phyloP scores from a whole-genome alignment of 2,113 vertebrate species.

The Bubo scandiacus region DNA sequence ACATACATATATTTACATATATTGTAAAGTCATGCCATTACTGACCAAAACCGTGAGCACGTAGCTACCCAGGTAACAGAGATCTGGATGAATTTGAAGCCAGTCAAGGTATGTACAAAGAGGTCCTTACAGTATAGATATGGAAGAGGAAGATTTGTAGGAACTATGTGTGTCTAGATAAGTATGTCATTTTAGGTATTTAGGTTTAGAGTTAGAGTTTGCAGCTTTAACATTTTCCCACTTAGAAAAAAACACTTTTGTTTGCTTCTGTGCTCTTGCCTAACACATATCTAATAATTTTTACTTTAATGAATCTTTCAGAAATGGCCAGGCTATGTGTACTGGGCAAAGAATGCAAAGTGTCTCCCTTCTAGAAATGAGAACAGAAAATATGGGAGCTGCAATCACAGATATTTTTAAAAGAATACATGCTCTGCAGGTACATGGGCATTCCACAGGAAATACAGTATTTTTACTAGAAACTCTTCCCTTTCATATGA shows the following conservation, averaged over 20 bases:
- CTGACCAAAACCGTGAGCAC: not conserved
- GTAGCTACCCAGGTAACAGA: not conserved
- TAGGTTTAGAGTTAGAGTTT: not conserved
- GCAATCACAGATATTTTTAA: not conserved
- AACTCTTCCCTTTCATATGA: not conserved
- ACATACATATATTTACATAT: not conserved
- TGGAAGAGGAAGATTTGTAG: not conserved
- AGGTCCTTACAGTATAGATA: not conserved
- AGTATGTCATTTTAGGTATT: not conserved
- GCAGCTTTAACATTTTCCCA: not conserved
- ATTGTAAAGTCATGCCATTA: not conserved
- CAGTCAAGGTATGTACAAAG: not conserved
- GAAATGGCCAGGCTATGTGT: not conserved
- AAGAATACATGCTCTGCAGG: not conserved
- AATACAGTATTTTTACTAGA: not conserved
- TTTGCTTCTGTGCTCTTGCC: not conserved
- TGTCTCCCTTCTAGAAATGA: not conserved
- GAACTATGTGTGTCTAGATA: not conserved
- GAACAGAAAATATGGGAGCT: not conserved
- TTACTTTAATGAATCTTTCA: not conserved
- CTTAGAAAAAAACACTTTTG: not conserved
- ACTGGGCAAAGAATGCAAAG: not conserved
- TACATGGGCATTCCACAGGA: not conserved
- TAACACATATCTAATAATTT: rapidly evolving
- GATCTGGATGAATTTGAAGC: not conserved